Conservation (phyloP, 2,888 invertebrate species). For the Drosophila paramelanica region DNA sequence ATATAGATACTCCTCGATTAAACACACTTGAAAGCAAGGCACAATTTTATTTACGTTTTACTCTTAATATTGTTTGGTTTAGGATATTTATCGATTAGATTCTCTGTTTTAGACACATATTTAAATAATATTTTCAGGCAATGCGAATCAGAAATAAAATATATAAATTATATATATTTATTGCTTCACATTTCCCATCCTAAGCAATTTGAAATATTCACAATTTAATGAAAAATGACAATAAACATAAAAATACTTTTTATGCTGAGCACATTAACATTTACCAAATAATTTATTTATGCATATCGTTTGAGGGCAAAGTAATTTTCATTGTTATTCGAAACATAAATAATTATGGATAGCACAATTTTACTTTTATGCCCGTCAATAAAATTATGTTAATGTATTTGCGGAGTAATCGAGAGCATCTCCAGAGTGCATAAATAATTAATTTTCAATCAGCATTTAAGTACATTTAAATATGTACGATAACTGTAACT, state of each 20-base stretch:
- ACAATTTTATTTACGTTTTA: slow-evolving; percentile 3
- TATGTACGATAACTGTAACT: too few relatives aligned
- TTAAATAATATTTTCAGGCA: too few relatives aligned
- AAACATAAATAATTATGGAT: background rate
- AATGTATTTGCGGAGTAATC: too few relatives aligned
- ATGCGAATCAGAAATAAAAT: too few relatives aligned
- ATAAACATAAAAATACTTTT: background rate
- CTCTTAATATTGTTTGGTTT: background rate
- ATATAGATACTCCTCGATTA: slow-evolving; percentile 6
- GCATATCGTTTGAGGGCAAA: background rate
- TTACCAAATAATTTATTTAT: background rate
- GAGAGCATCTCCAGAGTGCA: too few relatives aligned
- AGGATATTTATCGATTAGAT: background rate
- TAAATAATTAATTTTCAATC: too few relatives aligned
- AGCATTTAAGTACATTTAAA: too few relatives aligned
- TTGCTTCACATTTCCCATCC: background rate
- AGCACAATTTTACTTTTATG: background rate
- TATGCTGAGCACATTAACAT: background rate
- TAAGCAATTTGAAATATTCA: background rate
- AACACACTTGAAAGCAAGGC: too few relatives aligned
- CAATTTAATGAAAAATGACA: background rate
- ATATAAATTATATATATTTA: too few relatives aligned
- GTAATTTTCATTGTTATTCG: background rate
- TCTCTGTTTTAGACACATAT: background rate
- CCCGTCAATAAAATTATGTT: too few relatives aligned